Base-by-base conservation (phyloP, 2,797 vertebrate genomes). In the Trachurus trachurus region DNA sequence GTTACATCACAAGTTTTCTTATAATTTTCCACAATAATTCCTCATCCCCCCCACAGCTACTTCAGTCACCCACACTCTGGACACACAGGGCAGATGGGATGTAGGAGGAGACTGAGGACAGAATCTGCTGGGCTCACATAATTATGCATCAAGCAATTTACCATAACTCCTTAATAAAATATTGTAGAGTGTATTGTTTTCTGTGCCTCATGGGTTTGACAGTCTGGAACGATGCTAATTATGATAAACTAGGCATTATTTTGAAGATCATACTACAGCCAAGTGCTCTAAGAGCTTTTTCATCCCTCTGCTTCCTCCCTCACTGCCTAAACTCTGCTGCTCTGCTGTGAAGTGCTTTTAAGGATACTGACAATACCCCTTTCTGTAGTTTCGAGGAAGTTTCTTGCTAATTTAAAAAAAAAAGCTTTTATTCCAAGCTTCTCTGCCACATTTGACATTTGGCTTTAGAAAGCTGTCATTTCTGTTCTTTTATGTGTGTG, bases 21-120 rank as follows among this genome's bases (percentile, higher is more conserved):
- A 78, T 62, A 29, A 83, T 89, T 88, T 87, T 88, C 89, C 80
- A 87, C 85, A 87, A 90, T 87, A 85, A 92, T 87, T 88, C 86
- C 80, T 85, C 84, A 76, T 57, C 78, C 68, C 67, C 67, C 76
- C 76, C 11, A 72, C 88, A 83, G 88, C 81, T 82, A 83, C 83
- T 91, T 89, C 90, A 93, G 83, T 90, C 92, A 93, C 88, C 92
- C 92, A 92, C 93, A 90, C 88, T 90, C 88, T 92, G 92, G 93
- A 92, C 92, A 91, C 73, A 68, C 82, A 81, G 92, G 92, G 91
- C 93, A 94, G 93, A 94, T 94, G 93, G 93, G 92, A 91, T 93
- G 93, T 93, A 91, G 93, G 93, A 93, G 93, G 92, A 92, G 91
- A 89, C 74, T 79, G 83, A 92, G 71, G 90, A 90, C 88, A 82